Evolutionary conservation across 2,888 invertebrate species (phyloP), one percentile per base, ranked within the genome.

Genomic region (Lymantria monacha): DNA sequence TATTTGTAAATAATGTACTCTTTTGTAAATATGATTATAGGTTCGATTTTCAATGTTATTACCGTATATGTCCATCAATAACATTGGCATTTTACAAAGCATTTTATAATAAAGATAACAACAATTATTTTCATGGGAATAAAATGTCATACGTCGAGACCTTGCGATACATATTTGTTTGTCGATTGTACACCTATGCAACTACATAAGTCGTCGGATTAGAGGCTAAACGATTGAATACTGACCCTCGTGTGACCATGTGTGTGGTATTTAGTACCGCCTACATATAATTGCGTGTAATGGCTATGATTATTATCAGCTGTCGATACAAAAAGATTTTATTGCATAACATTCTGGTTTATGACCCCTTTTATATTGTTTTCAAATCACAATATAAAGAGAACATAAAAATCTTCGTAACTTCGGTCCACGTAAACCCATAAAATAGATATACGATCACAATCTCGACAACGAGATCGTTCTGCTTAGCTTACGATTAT

Each of bases 81-180:
- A 22, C 22, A 22, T 22, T 22, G 22, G 22, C 22, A 5, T 22
- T 22, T 22, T 5, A 22, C 22, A 22, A 22, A 22, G 22, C 22
- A 22, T 22, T 22, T 22, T 22, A 22, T 22, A 22, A 22, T 22
- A 22, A 22, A 68, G 69, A 69, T n/a, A 70, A 33, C 33, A 33
- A 33, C 42, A 63, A 59, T 53, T 65, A 70, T 72, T 67, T 73
- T 62, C 68, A 71, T 74, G 73, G 66, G 73, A 74, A 73, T 52
- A 56, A 59, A 59, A 51, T 63, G 50, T 59, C 53, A 49, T 56
- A 59, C 53, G 49, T 40, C 9, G 46, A 15, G 53, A 63, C 66
- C 63, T 61, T 57, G 48, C 36, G 36, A 33, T 38, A 13, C 41
- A 40, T 44, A 37, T 46, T 13, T 49, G 50, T 57, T 51, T 48